These are phyloP conservation scores for Tetramorium alpestre DNA, from an alignment of 1,140 invertebrate genomes.

Conservation along the genomic window DNA sequence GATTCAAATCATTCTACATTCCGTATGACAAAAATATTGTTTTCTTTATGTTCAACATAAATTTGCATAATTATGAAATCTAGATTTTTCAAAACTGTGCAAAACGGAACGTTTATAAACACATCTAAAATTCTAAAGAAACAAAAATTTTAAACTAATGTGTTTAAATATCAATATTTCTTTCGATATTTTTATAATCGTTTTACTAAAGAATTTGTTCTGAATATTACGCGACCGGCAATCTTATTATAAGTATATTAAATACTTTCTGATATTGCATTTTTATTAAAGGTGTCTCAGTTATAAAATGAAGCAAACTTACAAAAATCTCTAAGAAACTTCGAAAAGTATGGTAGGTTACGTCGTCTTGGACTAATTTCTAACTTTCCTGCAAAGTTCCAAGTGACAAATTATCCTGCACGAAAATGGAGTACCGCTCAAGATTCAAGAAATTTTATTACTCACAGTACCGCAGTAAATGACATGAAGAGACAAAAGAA, in stretches of 20 bases:
- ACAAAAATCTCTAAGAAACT: conserved; percentile 55
- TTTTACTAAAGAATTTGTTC: neutral
- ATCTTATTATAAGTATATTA: conserved; percentile 32
- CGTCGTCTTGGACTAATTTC: conserved; percentile 67
- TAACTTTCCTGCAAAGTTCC: conserved; percentile 68
- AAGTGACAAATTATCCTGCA: conserved; percentile 68
- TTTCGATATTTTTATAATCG: neutral
- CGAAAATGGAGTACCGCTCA: conserved; percentile 69
- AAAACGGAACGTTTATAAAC: neutral
- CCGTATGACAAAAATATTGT: no score
- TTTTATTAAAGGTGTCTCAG: neutral
- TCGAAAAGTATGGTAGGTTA: conserved; percentile 31
- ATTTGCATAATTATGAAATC: neutral
- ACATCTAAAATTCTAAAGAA: neutral
- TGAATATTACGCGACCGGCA: neutral
- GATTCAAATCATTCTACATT: neutral
- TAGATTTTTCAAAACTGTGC: neutral
- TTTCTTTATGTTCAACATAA: neutral
- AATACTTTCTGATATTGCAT: conserved; percentile 22
- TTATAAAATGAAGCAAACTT: conserved; percentile 24
- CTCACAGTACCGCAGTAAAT: conserved; percentile 6
- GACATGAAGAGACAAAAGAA: conserved; percentile 35
- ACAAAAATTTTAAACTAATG: no score
- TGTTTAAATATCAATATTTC: neutral
- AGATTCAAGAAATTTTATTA: conserved; percentile 71